These are phyloP conservation scores for Venusia cambrica DNA, from an alignment of 2,888 invertebrate genomes.

Conservation along the genomic window DNA sequence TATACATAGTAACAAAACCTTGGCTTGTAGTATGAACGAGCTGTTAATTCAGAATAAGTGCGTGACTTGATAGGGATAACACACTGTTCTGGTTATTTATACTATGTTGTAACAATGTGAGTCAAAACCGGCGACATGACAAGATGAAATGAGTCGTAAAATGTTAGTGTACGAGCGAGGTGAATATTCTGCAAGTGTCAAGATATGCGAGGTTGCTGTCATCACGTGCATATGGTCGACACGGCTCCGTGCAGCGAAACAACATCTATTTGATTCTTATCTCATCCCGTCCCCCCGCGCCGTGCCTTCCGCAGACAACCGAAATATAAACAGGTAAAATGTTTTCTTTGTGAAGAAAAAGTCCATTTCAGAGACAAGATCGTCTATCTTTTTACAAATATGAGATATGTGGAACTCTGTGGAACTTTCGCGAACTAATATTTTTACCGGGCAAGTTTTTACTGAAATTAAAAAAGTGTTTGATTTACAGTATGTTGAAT, in stretches of 20 bases:
- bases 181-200: conserved; percentile 54
- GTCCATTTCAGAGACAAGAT: conserved; percentile 61
- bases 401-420: conserved; percentile 35
- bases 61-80: conserved; percentile 15
- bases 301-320: conserved; percentile 53
- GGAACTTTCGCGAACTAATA: conserved; percentile 36
- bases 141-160: conserved; percentile 21
- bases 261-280: conserved; percentile 81
- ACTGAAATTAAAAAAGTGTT: conserved; percentile 27
- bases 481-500: conserved; percentile 17
- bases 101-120: conserved; percentile 18
- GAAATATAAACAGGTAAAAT: conserved; percentile 73
- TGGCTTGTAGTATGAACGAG: conserved; percentile 16
- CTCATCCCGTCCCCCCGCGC: conserved; percentile 51
- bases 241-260: conserved; percentile 72
- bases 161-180: conserved; percentile 22
- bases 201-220: conserved; percentile 61
- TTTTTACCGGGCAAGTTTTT: conserved; percentile 26
- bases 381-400: conserved; percentile 53
- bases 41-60: conserved; percentile 16
- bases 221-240: conserved; percentile 69
- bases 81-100: conserved; percentile 12
- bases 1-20: conserved; percentile 15
- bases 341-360: conserved; percentile 64
- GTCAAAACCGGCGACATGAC: conserved; percentile 14